phyloP scores from a whole-genome alignment of 2,797 vertebrate genomes.

The Pachyuromys duprasi region DNA sequence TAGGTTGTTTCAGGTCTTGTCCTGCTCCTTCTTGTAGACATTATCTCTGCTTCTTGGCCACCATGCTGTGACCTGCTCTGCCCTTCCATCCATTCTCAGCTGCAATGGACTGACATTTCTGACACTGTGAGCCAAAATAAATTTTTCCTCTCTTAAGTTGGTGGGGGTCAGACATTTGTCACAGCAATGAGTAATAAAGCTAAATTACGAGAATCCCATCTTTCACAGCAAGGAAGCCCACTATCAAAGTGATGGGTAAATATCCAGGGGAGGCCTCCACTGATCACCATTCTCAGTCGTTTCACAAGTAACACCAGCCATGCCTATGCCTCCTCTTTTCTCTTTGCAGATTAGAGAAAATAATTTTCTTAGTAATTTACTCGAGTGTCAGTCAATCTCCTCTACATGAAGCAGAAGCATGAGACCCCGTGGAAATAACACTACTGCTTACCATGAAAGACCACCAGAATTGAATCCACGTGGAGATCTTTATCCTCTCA shows the following conservation, averaged over 20 bases:
- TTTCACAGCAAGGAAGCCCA: not conserved
- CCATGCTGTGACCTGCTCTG: not conserved
- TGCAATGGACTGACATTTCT: not conserved
- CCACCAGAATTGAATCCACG: constrained; percentile 45
- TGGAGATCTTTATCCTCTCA: not conserved
- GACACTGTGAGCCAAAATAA: not conserved
- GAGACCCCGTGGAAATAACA: not conserved
- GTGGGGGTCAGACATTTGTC: not conserved
- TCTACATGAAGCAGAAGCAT: constrained; percentile 53
- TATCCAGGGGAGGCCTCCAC: not conserved
- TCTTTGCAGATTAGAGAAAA: constrained; percentile 43
- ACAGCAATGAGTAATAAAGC: not conserved
- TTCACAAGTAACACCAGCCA: not conserved
- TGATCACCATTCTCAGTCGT: not conserved
- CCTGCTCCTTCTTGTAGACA: not conserved
- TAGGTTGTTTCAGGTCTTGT: not conserved
- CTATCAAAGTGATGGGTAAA: not conserved
- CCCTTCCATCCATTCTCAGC: not conserved
- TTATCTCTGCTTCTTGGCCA: not conserved
- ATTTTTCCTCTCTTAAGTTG: not conserved
- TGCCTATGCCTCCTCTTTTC: not conserved
- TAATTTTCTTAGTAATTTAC: constrained; percentile 47
- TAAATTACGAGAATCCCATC: not conserved
- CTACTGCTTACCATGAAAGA: constrained; percentile 22
- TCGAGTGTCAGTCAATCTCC: constrained; percentile 40